Percentiles rank a stretch among this genome's conserved stretches.
phyloP scores from a whole-genome alignment of 23 tunicate genomes.

The Botrylloides violaceus region DNA sequence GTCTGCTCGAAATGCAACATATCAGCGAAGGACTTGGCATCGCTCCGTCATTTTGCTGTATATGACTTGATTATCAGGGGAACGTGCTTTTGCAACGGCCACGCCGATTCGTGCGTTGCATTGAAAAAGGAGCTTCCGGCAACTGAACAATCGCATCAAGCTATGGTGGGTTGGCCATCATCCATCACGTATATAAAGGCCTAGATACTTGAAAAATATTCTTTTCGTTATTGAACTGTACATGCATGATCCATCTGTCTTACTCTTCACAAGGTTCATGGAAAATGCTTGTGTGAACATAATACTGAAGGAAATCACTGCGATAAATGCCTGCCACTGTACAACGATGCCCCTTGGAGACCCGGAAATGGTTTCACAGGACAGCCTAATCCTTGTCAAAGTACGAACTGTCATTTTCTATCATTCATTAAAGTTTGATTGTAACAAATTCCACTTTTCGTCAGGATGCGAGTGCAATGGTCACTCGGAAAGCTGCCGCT shows the following conservation, averaged over 20 bases:
- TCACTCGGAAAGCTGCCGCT: conserved; percentile 43
- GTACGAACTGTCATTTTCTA: too few species aligned
- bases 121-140: conserved; percentile 25
- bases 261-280: conserved; percentile 31
- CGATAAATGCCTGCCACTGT: conserved; percentile 37
- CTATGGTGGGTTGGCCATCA: conserved; percentile 32
- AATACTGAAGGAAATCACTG: conserved; percentile 66
- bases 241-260: not conserved
- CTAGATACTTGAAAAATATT: not conserved
- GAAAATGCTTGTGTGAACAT: conserved; percentile 78
- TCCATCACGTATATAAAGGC: not conserved
- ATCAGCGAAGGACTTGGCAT: not conserved
- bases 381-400: conserved; percentile 54
- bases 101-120: conserved; percentile 65
- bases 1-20: conserved; percentile 24
- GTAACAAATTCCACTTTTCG: too few species aligned
- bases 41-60: conserved; percentile 39
- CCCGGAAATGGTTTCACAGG: conserved; percentile 73
- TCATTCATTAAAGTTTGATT: too few species aligned
- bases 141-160: conserved; percentile 38
- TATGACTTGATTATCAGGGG: conserved; percentile 66
- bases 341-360: conserved; percentile 79
- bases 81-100: conserved; percentile 75
- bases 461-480: conserved; percentile 66
- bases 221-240: not conserved